phyloP scores from a whole-genome alignment of 2,888 invertebrate genomes.

The Sarcophaga caerulescens region DNA sequence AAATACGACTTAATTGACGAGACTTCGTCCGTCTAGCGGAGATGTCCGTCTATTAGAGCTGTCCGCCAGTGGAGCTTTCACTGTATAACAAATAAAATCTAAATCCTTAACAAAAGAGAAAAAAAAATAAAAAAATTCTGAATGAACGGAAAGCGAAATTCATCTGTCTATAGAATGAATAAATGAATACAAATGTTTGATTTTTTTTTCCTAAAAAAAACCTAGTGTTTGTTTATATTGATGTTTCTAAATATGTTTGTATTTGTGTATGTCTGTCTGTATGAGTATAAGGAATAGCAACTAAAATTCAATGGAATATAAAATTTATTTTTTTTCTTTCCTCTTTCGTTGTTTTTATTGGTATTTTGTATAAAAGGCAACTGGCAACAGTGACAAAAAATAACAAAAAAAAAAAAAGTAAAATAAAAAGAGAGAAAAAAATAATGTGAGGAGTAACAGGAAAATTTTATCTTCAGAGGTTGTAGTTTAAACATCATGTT shows the following conservation, averaged over 20 bases:
- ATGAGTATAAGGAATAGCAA: not conserved
- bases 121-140: not conserved
- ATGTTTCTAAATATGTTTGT: not conserved
- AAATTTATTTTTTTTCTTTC: conserved; percentile 31
- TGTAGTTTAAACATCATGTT: conserved; percentile 30
- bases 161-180: conserved; percentile 26
- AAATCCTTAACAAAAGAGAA: not conserved
- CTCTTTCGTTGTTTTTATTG: not conserved
- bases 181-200: conserved; percentile 52
- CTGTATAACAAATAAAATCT: not conserved
- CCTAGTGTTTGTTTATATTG: not conserved
- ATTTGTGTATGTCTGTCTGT: not conserved
- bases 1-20: no score
- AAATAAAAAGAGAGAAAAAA: no score
- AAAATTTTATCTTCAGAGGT: conserved; percentile 22
- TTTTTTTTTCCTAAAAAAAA: not conserved
- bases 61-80: no score
- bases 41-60: no score
- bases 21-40: no score
- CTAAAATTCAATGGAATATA: conserved; percentile 11
- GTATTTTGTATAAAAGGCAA: not conserved
- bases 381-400: not conserved
- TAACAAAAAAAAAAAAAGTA: no score
- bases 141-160: conserved; percentile 23
- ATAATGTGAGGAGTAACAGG: not conserved